Conservation (phyloP, 2,888 invertebrate species). For the Ectemnius lituratus region DNA sequence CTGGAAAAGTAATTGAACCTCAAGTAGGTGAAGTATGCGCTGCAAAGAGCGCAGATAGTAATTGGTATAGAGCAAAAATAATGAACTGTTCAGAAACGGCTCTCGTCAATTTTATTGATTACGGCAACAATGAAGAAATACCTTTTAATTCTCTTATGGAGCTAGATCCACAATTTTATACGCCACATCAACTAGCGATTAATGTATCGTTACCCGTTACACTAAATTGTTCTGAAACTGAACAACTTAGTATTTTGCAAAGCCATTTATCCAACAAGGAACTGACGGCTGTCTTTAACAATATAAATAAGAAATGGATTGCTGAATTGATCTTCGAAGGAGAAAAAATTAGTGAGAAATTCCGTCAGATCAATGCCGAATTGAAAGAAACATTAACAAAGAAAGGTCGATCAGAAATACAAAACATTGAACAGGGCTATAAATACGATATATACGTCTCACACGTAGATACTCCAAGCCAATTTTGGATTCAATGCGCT, state of each 20-base stretch:
- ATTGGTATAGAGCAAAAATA: conserved; percentile 86
- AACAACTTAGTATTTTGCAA: conserved; percentile 75
- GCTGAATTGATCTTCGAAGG: conserved; percentile 80
- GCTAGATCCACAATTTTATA: conserved; percentile 70
- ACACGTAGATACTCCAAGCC: conserved; percentile 87
- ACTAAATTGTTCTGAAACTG: conserved; percentile 74
- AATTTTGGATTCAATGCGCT: conserved; percentile 86
- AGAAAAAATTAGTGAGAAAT: conserved; percentile 79
- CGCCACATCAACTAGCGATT: conserved; percentile 69
- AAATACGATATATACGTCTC: conserved; percentile 80
- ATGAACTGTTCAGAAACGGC: conserved; percentile 76
- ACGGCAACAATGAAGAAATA: conserved; percentile 84
- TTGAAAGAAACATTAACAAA: conserved; percentile 20
- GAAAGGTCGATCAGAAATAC: conserved; percentile 63
- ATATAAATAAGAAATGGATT: conserved; percentile 81
- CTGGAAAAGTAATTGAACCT: conserved; percentile 79
- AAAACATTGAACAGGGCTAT: conserved; percentile 61
- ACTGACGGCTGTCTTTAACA: conserved; percentile 80
- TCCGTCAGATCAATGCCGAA: conserved; percentile 71
- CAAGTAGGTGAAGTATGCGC: conserved; percentile 82
- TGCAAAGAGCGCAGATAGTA: conserved; percentile 81
- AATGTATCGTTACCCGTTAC: conserved; percentile 68
- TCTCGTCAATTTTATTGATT: conserved; percentile 83
- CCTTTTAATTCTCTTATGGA: conserved; percentile 76
- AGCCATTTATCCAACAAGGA: conserved; percentile 77